Evolutionary conservation across 2,113 vertebrate species (phyloP).

Genomic region (Atlantisia rogersi): DNA sequence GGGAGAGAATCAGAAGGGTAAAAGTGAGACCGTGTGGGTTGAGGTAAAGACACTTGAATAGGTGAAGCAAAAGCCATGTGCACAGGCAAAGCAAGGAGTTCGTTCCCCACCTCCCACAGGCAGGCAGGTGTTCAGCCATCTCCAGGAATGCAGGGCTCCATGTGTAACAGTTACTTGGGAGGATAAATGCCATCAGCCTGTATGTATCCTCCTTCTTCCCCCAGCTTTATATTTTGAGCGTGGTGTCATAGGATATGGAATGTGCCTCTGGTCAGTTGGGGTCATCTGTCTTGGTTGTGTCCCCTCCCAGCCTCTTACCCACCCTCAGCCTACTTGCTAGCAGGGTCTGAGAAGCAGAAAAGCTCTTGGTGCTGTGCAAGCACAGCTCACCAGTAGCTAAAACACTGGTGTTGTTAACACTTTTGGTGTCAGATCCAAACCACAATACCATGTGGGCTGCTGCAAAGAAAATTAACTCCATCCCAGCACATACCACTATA

Average conservation of each 20-base stretch:
- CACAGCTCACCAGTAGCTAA: not conserved
- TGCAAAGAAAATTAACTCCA: not conserved
- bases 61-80: not conserved
- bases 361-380: not conserved
- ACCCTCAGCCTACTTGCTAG: not conserved
- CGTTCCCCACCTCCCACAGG: accelerated
- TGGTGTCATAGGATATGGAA: accelerated
- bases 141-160: not conserved
- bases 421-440: not conserved
- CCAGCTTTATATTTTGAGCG: not conserved
- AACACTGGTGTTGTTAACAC: accelerated
- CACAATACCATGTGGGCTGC: accelerated
- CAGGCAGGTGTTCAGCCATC: not conserved
- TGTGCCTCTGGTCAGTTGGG: not conserved
- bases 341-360: not conserved
- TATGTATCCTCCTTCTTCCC: not conserved
- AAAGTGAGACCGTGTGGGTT: not conserved
- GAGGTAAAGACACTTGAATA: not conserved
- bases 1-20: not conserved
- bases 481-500: not conserved
- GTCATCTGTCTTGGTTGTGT: not conserved
- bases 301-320: not conserved
- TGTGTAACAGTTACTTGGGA: accelerated
- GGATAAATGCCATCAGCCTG: not conserved
- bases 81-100: not conserved